Evolutionary conservation across 2,797 vertebrate species (phyloP).

Genomic region (Gadopsis bispinosus): DNA sequence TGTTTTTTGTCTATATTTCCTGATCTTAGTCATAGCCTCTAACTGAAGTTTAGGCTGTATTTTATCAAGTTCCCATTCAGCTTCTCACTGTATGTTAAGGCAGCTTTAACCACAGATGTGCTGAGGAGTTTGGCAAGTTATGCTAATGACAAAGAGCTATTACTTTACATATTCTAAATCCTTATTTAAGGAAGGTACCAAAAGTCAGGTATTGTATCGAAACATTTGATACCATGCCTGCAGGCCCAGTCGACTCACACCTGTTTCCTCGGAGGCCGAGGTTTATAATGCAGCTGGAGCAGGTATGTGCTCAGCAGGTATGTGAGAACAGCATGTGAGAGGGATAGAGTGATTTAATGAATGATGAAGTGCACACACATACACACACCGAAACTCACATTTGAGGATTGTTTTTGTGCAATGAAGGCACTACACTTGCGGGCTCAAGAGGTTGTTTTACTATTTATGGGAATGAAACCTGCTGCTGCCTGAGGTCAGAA

Average conservation of each 20-base stretch:
- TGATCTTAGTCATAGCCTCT: neutral
- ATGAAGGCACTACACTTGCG: conserved; percentile 26
- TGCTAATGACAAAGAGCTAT: neutral
- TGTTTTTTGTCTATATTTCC: conserved; percentile 3
- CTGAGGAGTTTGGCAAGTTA: neutral
- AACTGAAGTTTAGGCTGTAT: neutral
- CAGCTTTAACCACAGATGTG: neutral
- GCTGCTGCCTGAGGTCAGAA: neutral
- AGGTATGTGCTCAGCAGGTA: conserved; percentile 45
- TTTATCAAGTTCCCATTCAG: conserved; percentile 8
- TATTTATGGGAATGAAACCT: neutral
- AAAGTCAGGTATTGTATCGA: neutral
- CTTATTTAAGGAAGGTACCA: neutral
- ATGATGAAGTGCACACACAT: neutral
- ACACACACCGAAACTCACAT: neutral
- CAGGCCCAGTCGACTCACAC: conserved; percentile 13
- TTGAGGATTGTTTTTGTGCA: neutral
- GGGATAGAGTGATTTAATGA: conserved; percentile 47
- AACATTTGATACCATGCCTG: neutral
- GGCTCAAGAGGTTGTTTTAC: conserved; percentile 11
- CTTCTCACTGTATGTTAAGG: neutral
- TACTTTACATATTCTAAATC: neutral
- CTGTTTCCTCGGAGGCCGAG: conserved; percentile 32
- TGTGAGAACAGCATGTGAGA: conserved; percentile 3
- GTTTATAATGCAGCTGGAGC: conserved; percentile 27